Percentiles rank a stretch among this genome's conserved stretches.
phyloP scores from a whole-genome alignment of 1,140 invertebrate genomes.

The Tetragnatha versicolor region DNA sequence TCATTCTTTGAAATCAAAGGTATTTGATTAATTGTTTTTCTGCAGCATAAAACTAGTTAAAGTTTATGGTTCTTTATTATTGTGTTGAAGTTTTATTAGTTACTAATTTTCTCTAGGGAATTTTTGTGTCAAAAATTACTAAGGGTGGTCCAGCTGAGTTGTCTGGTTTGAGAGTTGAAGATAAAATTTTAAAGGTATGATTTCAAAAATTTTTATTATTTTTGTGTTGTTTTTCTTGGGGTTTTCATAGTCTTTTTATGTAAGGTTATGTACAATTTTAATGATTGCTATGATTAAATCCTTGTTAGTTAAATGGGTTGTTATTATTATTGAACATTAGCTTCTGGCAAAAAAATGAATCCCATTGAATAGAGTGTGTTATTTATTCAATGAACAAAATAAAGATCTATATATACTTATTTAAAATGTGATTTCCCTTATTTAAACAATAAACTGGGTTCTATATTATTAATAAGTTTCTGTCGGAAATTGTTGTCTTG shows the following conservation, averaged over 20 bases:
- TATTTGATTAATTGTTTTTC: neutral
- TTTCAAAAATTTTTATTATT: neutral
- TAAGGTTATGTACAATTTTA: too few species aligned
- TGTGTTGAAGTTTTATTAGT: neutral
- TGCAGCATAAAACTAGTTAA: neutral
- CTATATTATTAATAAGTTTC: too few species aligned
- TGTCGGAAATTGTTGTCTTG: too few species aligned
- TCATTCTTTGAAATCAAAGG: neutral
- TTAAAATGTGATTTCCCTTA: too few species aligned
- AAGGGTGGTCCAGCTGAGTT: conserved; percentile 84
- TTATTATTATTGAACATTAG: too few species aligned
- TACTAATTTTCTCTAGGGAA: conserved; percentile 54
- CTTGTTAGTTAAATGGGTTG: too few species aligned
- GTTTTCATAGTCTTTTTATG: neutral
- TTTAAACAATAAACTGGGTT: too few species aligned
- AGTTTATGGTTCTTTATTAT: neutral
- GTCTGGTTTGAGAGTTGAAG: conserved; percentile 83
- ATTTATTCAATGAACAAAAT: too few species aligned
- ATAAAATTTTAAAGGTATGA: conserved; percentile 87
- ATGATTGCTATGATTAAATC: too few species aligned
- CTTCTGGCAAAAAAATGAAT: too few species aligned
- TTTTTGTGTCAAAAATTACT: conserved; percentile 70
- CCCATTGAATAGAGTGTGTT: too few species aligned
- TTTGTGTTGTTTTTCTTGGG: neutral
- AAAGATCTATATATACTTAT: too few species aligned